These are phyloP conservation scores for Hyposoter didymator DNA, from an alignment of 2,888 invertebrate genomes.

Conservation along the genomic window DNA sequence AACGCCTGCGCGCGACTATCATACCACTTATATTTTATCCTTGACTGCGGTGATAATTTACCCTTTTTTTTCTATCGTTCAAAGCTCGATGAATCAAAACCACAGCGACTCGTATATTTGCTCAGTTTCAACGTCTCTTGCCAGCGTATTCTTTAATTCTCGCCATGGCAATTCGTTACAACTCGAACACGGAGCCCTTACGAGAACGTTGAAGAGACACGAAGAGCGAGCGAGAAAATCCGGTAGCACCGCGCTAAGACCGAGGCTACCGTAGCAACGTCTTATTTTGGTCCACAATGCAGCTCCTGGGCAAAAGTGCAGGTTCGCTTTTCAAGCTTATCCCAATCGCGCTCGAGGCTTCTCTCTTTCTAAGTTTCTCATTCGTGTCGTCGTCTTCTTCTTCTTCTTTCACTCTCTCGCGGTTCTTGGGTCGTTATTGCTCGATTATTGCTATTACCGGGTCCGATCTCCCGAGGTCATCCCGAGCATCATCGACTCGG, in stretches of 20 bases:
- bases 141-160: not conserved
- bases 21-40: constrained; percentile 35
- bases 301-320: constrained; percentile 61
- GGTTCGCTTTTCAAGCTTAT: constrained; percentile 45
- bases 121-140: not conserved
- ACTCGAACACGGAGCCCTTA: not conserved
- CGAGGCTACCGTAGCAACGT: constrained; percentile 50
- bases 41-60: constrained; percentile 46
- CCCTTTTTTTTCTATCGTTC: constrained; percentile 39
- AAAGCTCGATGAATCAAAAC: constrained; percentile 22
- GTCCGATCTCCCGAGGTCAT: constrained; percentile 70
- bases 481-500: constrained; percentile 51
- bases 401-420: constrained; percentile 34
- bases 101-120: not conserved
- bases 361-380: constrained; percentile 43
- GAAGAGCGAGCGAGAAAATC: constrained; percentile 24
- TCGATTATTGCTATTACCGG: constrained; percentile 75
- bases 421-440: constrained; percentile 71
- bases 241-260: constrained; percentile 30
- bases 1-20: constrained; percentile 29
- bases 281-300: constrained; percentile 61
- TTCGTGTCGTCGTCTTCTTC: constrained; percentile 65
- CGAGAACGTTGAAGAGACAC: constrained; percentile 2
- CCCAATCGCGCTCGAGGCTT: constrained; percentile 49
- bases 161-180: not conserved